These are phyloP conservation scores for Druceiella hillmani DNA, from an alignment of 2,888 invertebrate genomes.

Conservation along the genomic window DNA sequence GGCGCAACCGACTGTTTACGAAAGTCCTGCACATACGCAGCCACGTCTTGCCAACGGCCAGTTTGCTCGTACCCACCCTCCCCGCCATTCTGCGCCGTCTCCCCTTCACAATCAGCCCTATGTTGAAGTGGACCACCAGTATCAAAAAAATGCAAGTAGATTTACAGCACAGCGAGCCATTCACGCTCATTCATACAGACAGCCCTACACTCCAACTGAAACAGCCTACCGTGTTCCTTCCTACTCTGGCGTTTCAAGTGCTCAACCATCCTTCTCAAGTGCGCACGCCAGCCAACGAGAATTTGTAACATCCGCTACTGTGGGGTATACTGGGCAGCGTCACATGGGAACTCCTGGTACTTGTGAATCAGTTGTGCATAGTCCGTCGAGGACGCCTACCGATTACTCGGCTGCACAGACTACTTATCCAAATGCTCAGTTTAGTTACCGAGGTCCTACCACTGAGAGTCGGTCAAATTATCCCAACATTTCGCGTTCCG, in stretches of 20 bases:
- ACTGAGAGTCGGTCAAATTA: too few species aligned
- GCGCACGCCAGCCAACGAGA: too few species aligned
- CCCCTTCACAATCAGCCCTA: constrained; percentile 33
- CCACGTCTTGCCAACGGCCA: constrained; percentile 40
- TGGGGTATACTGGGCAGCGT: too few species aligned
- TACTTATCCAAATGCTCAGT: too few species aligned
- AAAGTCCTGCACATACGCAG: constrained; percentile 39
- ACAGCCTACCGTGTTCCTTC: constrained; percentile 1
- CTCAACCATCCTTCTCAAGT: too few species aligned
- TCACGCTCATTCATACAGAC: constrained; percentile 36
- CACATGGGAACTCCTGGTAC: too few species aligned
- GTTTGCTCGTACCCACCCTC: constrained; percentile 35
- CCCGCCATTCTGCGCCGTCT: constrained; percentile 27
- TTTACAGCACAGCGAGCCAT: constrained; percentile 41
- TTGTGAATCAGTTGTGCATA: too few species aligned
- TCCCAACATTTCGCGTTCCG: too few species aligned
- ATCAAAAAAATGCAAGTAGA: constrained; percentile 38
- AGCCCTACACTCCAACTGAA: constrained; percentile 13
- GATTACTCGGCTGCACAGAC: too few species aligned
- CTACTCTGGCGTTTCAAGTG: background rate
- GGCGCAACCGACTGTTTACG: constrained; percentile 38
- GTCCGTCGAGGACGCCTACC: too few species aligned
- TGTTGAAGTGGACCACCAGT: constrained; percentile 45
- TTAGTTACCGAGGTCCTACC: too few species aligned
- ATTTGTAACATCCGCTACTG: too few species aligned